Base-by-base conservation (phyloP, 2,113 vertebrate species). In the Thermophis baileyi region DNA sequence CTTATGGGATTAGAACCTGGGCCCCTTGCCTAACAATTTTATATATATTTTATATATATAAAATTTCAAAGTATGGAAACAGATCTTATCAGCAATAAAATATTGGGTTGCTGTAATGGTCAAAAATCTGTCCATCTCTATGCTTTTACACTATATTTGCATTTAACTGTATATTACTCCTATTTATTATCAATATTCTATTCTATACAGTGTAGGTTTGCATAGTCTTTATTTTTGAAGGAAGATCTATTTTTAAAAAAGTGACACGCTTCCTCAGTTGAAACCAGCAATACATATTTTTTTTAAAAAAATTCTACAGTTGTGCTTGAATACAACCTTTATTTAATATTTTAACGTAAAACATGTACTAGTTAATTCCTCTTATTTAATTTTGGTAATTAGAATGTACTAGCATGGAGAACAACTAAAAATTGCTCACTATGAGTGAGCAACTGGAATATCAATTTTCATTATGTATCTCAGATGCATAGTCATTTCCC, bases 391-490 rank as follows among this genome's bases (percentile, higher is more conserved):
- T 57, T 57, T 87, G 69, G 46, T 46, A 50, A 40, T 89, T 89
- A 30, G 53, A 92, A 60, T 60, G 12, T 27, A n/a, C 0, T 0
- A 18, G 87, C 30, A 0, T 6, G 49, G 63, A 91, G 74, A 93
- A 2, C 60, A 85, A 93, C 85, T 63, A 93, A 94, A 85, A n/a
- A 69, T n/a, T 88, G 96, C 25, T 94, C 96, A 92, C 93, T 93
- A n/a, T 57, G 94, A 87, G 93, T 40, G 89, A 92, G 10, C 2
- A 14, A 44, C 0, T 0, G 0, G 3, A 93, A 30, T 44, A 35
- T 85, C 93, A 93, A 0, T 0, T 85, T 87, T 88, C 92, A 0
- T 25, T 69, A 35, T 0, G 49, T 47, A 9, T 90, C 46, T 91
- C 53, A 85, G 49, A 81, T 92, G 16, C 3, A 0, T 24, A 47